Evolutionary conservation across 35 echinoderm and acorn worm genomes (phyloP), one percentile per base, ranked within the genome.

Genomic region (Ptychodera flava): DNA sequence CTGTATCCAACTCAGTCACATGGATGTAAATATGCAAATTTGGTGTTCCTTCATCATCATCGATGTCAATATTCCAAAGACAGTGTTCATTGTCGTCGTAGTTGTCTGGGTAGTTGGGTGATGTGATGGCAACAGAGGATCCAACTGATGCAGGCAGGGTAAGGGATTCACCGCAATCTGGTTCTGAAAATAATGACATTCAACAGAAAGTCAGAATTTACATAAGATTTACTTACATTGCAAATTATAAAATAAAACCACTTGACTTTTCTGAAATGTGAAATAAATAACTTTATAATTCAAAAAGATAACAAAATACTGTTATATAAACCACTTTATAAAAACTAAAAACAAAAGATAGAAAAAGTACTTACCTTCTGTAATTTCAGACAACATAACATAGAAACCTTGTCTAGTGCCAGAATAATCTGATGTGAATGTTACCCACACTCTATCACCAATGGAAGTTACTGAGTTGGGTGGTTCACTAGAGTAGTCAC

Each of bases 71-170:
- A 16, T 77, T 75, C 96, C 96, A 99, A 28, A 90, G 90, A 36
- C 96, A 99, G 76, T 99, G 84, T 36, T 89, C 88, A 32, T 94
- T 85, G 37, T 99, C 93, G 1, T 88, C 89, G 78, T 99, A 99
- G 16, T 88, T 83, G n/a, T 90, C 78, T 0, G 96, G 96, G 78
- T 92, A 99, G 28, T 79, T 82, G 16, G 96, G 96, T n/a, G 96
- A 90, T 28, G 80, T 36, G 14, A 97, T 85, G 28, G 76, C 37
- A 15, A 93, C 52, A 6, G 22, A 64, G 6, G 45, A 64, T 12
- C 45, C 45, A 64, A 64, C 45, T 12, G 22, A 12, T 64, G 6
- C 45, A 12, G 45, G 45, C 45, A 64, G 22, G 6, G 45, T 64
- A 22, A 12, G 45, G 22, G 6, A 12, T 12, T 64, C 45, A 64